Evolutionary conservation across 2,888 invertebrate genomes (phyloP).

Genomic region (Drosophila peninsularis): DNA sequence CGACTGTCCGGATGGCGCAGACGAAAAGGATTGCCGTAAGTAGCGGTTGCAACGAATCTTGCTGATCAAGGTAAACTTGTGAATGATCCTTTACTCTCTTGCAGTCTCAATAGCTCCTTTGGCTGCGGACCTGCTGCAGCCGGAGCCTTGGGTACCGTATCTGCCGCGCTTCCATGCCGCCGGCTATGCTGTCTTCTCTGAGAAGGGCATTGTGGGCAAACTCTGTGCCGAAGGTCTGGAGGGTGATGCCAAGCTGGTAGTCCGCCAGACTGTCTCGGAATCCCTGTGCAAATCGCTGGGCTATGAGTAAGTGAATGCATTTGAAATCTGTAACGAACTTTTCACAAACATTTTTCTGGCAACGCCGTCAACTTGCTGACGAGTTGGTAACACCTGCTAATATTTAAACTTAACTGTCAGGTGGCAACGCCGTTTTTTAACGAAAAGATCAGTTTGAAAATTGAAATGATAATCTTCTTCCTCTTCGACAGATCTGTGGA

Average conservation of each 20-base stretch:
- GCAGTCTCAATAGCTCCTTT: constrained; percentile 91
- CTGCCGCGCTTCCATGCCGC: constrained; percentile 89
- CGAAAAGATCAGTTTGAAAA: not conserved
- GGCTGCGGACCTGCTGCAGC: constrained; percentile 87
- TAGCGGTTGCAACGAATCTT: constrained; percentile 54
- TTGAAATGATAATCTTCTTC: not conserved
- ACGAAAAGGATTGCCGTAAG: constrained; percentile 94
- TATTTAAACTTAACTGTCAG: not conserved
- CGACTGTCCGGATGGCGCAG: constrained; percentile 94
- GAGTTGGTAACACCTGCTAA: not conserved
- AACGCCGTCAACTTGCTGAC: not conserved
- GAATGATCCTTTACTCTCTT: not conserved
- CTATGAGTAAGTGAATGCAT: constrained; percentile 87
- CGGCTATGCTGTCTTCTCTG: constrained; percentile 94
- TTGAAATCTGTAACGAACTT: not conserved
- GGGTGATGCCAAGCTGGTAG: constrained; percentile 85
- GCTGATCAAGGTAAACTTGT: not conserved
- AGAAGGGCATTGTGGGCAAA: constrained; percentile 92
- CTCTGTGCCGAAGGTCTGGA: constrained; percentile 92
- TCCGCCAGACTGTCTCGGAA: constrained; percentile 88
- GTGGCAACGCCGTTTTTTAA: not conserved
- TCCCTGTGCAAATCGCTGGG: constrained; percentile 92
- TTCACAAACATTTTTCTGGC: not conserved
- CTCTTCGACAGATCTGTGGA: constrained; percentile 87
- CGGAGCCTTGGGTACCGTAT: constrained; percentile 89